Base-by-base conservation (phyloP, 2,888 invertebrate genomes). In the Kuschelorhynchus macadamiae region DNA sequence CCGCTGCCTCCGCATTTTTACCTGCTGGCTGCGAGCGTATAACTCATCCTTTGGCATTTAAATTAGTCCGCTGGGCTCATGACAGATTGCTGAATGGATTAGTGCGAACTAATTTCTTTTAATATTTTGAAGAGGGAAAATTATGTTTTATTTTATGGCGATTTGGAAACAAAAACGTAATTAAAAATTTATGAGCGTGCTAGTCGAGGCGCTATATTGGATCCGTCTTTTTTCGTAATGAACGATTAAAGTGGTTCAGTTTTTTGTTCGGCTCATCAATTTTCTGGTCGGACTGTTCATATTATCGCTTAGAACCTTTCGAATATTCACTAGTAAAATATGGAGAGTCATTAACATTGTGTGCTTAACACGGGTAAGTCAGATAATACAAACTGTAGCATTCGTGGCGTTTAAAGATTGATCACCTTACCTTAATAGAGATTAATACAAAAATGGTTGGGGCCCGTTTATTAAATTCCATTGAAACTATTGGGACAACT, bases 1-100 rank as follows among this genome's bases (percentile, higher is more conserved):
- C 52, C 42, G 25, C 41, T 53, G 63, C 30, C 33, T 36, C 52
- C 52, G 21, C 20, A 41, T 52, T 56, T 47, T 42, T 66, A 60
- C 66, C 66, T 59, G 56, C 25, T 44, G 53, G 56, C 47, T 39
- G 20, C 56, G 64, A 39, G 49, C 59, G 59, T 57, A 67, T 67
- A 67, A 67, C 49, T 67, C 67, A 67, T 62, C 57, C 50, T 62
- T 62, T 68, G 68, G 68, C 68, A 68, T 68, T 68, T 68, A 63
- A 68, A 64, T 68, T 68, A 64, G 64, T 63, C 67, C 59, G 67
- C 46, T n/a, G n/a, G n/a, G 42, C n/a, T 47, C 68, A 62, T 68
- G 68, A 64, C 68, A 68, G 68, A 68, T 68, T 68, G 68, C 68
- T 50, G 64, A 63, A 64, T 68, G 63, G 47, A 68, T 68, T 68